Percentiles rank a stretch among this genome's conserved stretches.
These are phyloP conservation scores for Lophotis ruficrista DNA, from an alignment of 2,113 vertebrate species.

Conservation along the genomic window DNA sequence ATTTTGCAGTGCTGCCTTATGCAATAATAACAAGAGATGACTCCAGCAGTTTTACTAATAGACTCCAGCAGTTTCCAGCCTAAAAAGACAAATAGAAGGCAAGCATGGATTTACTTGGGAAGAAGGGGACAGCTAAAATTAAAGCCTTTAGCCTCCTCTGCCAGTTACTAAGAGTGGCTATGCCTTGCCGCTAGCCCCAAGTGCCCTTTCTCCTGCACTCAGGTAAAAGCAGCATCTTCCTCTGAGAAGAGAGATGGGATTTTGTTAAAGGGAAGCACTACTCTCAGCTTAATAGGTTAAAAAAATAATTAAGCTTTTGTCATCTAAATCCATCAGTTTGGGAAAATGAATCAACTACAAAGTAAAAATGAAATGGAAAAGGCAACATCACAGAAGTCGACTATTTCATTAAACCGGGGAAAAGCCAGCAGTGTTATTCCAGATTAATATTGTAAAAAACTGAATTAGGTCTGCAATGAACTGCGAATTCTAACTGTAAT, in stretches of 20 bases:
- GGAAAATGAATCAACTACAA: neutral
- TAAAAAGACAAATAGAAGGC: neutral
- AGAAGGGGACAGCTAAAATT: neutral
- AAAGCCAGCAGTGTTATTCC: neutral
- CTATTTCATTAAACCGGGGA: neutral
- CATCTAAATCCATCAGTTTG: neutral
- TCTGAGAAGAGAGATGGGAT: neutral
- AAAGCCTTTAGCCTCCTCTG: neutral
- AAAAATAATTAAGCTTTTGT: neutral
- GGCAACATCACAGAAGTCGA: neutral
- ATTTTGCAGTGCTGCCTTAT: neutral
- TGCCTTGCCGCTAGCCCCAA: neutral
- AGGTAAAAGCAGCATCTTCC: neutral
- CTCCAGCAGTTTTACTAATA: neutral
- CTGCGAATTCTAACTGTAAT: neutral
- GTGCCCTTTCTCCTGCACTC: neutral
- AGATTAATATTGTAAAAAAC: neutral
- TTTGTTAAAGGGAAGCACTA: neutral
- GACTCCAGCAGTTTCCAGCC: neutral
- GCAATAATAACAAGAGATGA: neutral
- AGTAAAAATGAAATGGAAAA: neutral
- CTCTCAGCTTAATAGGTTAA: neutral
- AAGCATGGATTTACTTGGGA: neutral
- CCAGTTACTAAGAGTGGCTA: neutral
- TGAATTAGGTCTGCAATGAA: neutral